Evolutionary conservation across 2,113 vertebrate species (phyloP), one percentile per base, ranked within the genome.

Genomic region (Syrmaticus mikado): DNA sequence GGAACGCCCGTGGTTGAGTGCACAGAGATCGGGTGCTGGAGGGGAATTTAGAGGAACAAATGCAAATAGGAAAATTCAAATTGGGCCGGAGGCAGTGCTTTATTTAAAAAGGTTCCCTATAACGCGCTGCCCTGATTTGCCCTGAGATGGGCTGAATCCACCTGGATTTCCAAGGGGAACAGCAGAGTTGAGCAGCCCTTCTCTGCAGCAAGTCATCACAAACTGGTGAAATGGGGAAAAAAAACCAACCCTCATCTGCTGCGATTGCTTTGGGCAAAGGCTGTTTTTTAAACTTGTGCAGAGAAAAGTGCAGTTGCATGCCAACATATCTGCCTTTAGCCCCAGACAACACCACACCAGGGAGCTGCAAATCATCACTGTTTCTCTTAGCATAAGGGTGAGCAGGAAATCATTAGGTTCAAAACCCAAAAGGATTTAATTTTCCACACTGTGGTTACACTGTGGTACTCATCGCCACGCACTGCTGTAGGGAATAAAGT

Each of bases 41-140:
- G 86, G 60, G 64, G 15, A 76, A 85, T 76, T 79, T 1, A 82
- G 84, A 92, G 82, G 81, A 94, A 87, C 73, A 94, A 87, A 95
- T 61, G 74, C 52, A 88, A 93, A 93, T 84, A 40, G 88, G 53
- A 73, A 85, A 93, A 86, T 28, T 82, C 16, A 70, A 87, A 68
- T 58, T n/a, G 87, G 48, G 71, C 91, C 72, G 62, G 48, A 86
- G 81, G 83, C 5, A 1, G 18, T 30, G 43, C 1, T 2, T 83
- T 87, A 58, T 83, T 77, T 74, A 85, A 67, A 46, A 73, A 72
- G 34, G 89, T 40, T 20, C 4, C 1, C 58, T 36, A 16, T 55
- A 80, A 85, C 77, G 78, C 30, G 27, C 53, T 28, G 36, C 61
- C 40, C n/a, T 60, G 32, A 13, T 74, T 83, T 90, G 52, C 68